phyloP scores from a whole-genome alignment of 2,113 vertebrate genomes.

The Beaufortia kweichowensis region DNA sequence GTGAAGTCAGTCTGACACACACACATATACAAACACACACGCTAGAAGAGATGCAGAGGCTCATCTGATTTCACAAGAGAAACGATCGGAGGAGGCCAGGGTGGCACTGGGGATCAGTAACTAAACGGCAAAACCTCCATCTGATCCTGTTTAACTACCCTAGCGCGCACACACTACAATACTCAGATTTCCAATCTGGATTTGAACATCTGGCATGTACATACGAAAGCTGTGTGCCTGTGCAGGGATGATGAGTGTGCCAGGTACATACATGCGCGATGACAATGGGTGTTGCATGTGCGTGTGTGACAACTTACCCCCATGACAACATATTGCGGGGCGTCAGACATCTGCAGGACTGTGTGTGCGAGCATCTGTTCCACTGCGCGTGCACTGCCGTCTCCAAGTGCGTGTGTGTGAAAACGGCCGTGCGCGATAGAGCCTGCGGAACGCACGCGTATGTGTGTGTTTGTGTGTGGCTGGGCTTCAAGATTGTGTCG shows the following conservation, averaged over 20 bases:
- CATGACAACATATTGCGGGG: neutral
- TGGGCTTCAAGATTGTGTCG: slow-evolving; percentile 81
- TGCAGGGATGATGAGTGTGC: neutral
- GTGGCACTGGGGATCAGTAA: slow-evolving; percentile 59
- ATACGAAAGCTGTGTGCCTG: slow-evolving; percentile 4
- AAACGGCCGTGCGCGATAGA: slow-evolving; percentile 24
- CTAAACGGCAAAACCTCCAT: slow-evolving; percentile 39
- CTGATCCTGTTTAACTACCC: slow-evolving; percentile 44
- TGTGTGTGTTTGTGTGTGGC: slow-evolving; percentile 63
- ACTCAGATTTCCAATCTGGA: slow-evolving; percentile 30
- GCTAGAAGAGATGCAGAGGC: slow-evolving; percentile 44
- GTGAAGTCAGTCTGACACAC: slow-evolving; percentile 37
- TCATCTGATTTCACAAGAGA: slow-evolving; percentile 57
- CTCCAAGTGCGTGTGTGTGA: slow-evolving; percentile 36
- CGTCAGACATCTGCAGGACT: slow-evolving; percentile 27
- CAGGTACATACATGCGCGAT: neutral
- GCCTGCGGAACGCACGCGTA: slow-evolving; percentile 10
- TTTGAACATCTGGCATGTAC: slow-evolving; percentile 18
- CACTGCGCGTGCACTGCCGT: slow-evolving; percentile 35
- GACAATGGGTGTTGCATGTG: neutral
- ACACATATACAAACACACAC: slow-evolving; percentile 39
- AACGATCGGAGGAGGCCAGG: slow-evolving; percentile 56
- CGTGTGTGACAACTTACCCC: neutral
- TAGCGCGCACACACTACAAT: slow-evolving; percentile 3
- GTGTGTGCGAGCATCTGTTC: slow-evolving; percentile 22